Evolutionary conservation across 2,888 invertebrate genomes (phyloP).

Genomic region (Epinotia ramella): DNA sequence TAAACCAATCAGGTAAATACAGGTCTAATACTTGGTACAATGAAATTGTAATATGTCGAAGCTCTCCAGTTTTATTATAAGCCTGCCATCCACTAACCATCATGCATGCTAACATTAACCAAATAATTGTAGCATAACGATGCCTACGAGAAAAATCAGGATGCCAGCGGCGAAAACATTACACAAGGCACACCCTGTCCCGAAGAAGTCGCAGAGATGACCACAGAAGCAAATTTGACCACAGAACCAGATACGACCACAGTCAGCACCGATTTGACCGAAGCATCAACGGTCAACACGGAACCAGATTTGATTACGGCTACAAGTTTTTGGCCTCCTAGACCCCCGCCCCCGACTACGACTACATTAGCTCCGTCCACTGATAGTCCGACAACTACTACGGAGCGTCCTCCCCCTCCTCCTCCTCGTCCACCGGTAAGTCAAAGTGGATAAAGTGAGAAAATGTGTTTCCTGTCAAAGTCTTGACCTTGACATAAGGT

Average conservation of each 20-base stretch:
- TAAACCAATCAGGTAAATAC: too few species aligned
- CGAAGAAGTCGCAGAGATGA: conserved; percentile 21
- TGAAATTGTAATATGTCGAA: not conserved
- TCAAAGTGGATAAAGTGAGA: too few species aligned
- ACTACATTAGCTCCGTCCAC: conserved; percentile 44
- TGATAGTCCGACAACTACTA: not conserved
- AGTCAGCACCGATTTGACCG: conserved; percentile 23
- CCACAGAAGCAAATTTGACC: conserved; percentile 18
- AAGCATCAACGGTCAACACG: not conserved
- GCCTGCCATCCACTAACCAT: conserved; percentile 15
- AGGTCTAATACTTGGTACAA: too few species aligned
- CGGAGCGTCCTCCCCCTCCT: conserved; percentile 29
- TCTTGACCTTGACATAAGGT: too few species aligned
- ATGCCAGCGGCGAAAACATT: conserved; percentile 25
- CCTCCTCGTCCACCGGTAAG: conserved; percentile 44
- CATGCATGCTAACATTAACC: conserved; percentile 24
- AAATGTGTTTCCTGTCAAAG: too few species aligned
- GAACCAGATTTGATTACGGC: conserved; percentile 6
- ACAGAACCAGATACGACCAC: conserved; percentile 33
- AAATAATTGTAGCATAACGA: conserved; percentile 36
- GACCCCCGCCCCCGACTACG: conserved; percentile 23
- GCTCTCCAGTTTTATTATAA: conserved; percentile 20
- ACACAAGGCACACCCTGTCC: conserved; percentile 1
- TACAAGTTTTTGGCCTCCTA: conserved; percentile 35
- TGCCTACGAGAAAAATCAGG: conserved; percentile 1